Percentiles rank a stretch among this genome's conserved stretches.
Conservation (phyloP, 2,113 vertebrate species). For the human (Homo sapiens) region GRCh38 chr6:100045501-100046000, state of each 20-base stretch:
- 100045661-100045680: neutral
- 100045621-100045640: neutral
- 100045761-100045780: neutral
- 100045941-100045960: neutral
- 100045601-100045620: neutral
- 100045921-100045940: neutral
- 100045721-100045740: neutral
- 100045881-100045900: neutral
- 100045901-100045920: conserved; percentile 16
- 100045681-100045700: neutral
- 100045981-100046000: neutral
- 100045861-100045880: neutral
- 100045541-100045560: neutral
- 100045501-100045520: neutral
- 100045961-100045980: neutral
- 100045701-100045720: neutral
- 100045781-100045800: conserved; percentile 26
- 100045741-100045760: neutral
- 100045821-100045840: conserved; percentile 9
- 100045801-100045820: neutral
- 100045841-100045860: neutral
- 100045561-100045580: neutral
- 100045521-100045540: neutral
- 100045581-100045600: neutral
- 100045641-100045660: neutral